These are phyloP conservation scores for Psittacula echo DNA, from an alignment of 2,797 vertebrate species.

Conservation along the genomic window DNA sequence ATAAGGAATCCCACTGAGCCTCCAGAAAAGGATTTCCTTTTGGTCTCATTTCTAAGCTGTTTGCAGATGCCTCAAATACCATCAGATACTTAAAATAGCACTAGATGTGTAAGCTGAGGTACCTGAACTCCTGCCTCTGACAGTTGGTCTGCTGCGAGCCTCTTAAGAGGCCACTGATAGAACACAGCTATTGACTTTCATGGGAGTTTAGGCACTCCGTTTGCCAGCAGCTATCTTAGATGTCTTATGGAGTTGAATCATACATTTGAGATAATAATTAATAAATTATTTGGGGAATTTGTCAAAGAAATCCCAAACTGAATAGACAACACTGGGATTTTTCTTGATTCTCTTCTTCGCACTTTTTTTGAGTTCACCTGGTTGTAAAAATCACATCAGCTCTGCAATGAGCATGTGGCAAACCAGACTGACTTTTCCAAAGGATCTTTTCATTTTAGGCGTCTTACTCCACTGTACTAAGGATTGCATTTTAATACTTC, in stretches of 20 bases:
- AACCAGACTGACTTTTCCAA: neutral
- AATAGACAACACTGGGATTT: neutral
- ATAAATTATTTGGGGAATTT: neutral
- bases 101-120: neutral
- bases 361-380: neutral
- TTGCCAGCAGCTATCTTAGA: neutral
- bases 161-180: neutral
- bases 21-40: constrained; percentile 3
- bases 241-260: neutral
- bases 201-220: neutral
- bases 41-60: neutral
- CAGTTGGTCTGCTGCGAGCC: neutral
- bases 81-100: neutral
- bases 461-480: neutral
- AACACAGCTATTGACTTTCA: neutral
- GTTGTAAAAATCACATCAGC: neutral
- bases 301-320: neutral
- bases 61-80: neutral
- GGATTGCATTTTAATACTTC: neutral
- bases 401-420: neutral
- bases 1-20: neutral
- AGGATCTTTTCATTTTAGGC: neutral
- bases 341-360: neutral
- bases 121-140: neutral
- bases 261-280: neutral